Conservation (phyloP, 2,113 vertebrate genomes). For the Pelmatolapia mariae region DNA sequence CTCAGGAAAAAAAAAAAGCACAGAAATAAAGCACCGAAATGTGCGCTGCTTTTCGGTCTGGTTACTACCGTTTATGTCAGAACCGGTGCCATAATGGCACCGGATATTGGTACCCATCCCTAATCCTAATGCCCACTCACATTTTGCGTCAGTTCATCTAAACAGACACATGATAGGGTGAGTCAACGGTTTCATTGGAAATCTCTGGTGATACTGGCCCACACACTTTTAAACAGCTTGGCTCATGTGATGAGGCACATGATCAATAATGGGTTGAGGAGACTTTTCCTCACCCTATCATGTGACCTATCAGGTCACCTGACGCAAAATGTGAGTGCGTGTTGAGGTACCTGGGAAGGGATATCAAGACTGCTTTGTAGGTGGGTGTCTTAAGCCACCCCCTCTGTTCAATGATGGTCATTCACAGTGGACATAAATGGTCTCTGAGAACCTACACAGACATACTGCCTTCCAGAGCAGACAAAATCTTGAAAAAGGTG, state of each 20-base stretch:
- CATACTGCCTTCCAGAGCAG: accelerated
- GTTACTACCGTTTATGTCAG: too few relatives aligned
- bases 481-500: background rate
- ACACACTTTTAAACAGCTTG: background rate
- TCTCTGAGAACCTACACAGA: background rate
- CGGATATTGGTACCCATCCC: accelerated
- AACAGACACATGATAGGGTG: accelerated
- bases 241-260: background rate
- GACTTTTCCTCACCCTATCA: background rate
- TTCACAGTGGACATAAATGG: background rate
- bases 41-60: too few relatives aligned
- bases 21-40: too few relatives aligned
- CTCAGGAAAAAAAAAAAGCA: background rate
- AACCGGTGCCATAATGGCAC: too few relatives aligned
- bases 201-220: background rate
- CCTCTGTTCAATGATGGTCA: background rate
- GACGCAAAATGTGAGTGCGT: accelerated
- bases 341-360: background rate
- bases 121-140: accelerated
- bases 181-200: background rate
- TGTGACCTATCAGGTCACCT: background rate
- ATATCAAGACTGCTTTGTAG: background rate
- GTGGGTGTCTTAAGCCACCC: background rate
- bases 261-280: background rate
- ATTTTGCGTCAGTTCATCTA: background rate